Percentiles rank a stretch among this genome's conserved stretches.
Conservation (phyloP, 2,113 vertebrate genomes). For the Cettia cetti region DNA sequence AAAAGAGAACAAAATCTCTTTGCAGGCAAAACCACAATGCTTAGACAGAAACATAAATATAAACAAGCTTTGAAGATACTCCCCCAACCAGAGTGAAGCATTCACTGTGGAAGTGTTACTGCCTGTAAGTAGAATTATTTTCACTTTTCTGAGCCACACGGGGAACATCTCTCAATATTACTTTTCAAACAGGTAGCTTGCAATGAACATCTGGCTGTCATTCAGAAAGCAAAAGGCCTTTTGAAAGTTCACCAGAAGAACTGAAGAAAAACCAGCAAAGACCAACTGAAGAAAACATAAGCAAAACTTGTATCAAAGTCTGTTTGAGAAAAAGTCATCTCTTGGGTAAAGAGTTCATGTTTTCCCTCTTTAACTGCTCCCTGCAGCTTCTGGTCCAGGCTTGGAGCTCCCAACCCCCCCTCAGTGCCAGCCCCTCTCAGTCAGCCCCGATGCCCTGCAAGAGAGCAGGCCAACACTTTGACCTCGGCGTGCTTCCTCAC, state of each 20-base stretch:
- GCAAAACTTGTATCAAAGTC: not conserved
- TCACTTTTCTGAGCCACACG: not conserved
- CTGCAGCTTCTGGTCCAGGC: not conserved
- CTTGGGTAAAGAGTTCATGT: not conserved
- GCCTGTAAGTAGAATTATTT: not conserved
- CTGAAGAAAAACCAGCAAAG: not conserved
- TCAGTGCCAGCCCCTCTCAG: rapidly evolving
- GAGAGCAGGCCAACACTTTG: not conserved
- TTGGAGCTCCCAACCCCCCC: rapidly evolving
- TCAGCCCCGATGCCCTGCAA: rapidly evolving
- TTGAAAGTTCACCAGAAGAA: not conserved
- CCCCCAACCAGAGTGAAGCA: not conserved
- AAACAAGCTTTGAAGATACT: not conserved
- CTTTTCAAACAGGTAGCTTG: not conserved
- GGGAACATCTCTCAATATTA: not conserved
- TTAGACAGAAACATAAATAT: not conserved
- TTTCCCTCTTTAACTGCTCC: not conserved
- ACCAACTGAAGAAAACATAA: not conserved
- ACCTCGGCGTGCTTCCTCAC: rapidly evolving
- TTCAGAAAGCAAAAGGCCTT: not conserved
- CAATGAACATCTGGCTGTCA: not conserved
- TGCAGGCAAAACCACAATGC: not conserved
- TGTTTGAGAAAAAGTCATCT: not conserved
- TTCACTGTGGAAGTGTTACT: not conserved
- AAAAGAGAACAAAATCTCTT: slow-evolving; percentile 18